phyloP scores from a whole-genome alignment of 2,888 invertebrate species.

The Hetaerina titia region DNA sequence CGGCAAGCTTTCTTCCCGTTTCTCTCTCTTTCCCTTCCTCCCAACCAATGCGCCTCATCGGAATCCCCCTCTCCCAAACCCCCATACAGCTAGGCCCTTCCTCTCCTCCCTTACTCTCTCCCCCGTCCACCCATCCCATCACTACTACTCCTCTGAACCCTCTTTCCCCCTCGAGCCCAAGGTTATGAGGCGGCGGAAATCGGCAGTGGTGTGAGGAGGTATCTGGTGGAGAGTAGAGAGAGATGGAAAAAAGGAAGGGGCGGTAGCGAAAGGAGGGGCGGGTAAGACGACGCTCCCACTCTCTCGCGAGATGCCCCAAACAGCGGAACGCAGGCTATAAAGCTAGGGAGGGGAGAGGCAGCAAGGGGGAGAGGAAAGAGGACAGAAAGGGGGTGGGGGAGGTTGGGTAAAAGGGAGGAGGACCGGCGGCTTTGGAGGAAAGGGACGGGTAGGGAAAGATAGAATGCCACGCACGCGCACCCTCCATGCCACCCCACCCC shows the following conservation, averaged over 20 bases:
- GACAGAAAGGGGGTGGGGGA: constrained; percentile 39
- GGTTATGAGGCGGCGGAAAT: constrained; percentile 66
- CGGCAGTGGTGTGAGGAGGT: constrained; percentile 66
- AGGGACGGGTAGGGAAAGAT: constrained; percentile 58
- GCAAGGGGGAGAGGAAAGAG: not conserved
- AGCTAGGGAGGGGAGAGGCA: constrained; percentile 28
- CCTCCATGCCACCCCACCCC: constrained; percentile 28
- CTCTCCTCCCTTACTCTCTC: constrained; percentile 6
- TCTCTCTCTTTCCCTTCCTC: not conserved
- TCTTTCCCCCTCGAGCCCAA: constrained; percentile 31
- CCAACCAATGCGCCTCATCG: not conserved
- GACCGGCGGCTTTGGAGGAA: constrained; percentile 58
- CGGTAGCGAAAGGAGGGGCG: not conserved
- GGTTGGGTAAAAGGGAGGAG: not conserved
- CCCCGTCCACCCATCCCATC: not conserved
- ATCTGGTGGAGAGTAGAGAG: constrained; percentile 40
- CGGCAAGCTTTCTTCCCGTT: constrained; percentile 55
- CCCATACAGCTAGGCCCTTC: constrained; percentile 5
- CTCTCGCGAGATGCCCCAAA: constrained; percentile 65
- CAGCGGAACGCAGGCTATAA: constrained; percentile 67
- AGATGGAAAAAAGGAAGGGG: constrained; percentile 1
- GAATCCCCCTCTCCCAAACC: not conserved
- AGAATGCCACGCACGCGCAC: constrained; percentile 67
- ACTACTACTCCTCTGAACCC: constrained; percentile 40
- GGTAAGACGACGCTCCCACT: constrained; percentile 45